These are phyloP conservation scores for Bovichtus diacanthus DNA, from an alignment of 2,797 vertebrate species.

Conservation along the genomic window DNA sequence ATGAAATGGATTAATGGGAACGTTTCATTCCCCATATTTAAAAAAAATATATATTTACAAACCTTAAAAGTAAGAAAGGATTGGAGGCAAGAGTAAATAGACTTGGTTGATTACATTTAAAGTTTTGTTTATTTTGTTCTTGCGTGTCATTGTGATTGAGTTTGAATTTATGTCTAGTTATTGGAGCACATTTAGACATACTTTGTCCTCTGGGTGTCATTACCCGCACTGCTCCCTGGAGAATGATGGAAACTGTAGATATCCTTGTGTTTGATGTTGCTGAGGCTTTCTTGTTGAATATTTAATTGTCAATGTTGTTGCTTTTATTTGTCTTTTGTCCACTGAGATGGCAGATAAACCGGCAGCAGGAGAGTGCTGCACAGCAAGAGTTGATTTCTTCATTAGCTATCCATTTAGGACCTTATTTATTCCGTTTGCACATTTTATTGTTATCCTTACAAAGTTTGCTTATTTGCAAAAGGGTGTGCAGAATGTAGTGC, in stretches of 20 bases:
- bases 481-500: neutral
- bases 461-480: slow-evolving; percentile 9
- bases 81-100: neutral
- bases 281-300: slow-evolving; percentile 44
- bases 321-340: slow-evolving; percentile 41
- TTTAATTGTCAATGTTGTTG: slow-evolving; percentile 36
- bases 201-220: slow-evolving; percentile 17
- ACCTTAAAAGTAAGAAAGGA: neutral
- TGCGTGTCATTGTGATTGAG: neutral
- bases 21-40: neutral
- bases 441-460: neutral
- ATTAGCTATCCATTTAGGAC: neutral
- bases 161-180: neutral
- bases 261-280: slow-evolving; percentile 18
- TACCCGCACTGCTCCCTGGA: slow-evolving; percentile 25
- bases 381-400: slow-evolving; percentile 24
- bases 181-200: slow-evolving; percentile 9
- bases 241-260: slow-evolving; percentile 11
- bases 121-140: neutral
- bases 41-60: neutral
- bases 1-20: neutral
- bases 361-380: slow-evolving; percentile 23
- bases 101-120: neutral
- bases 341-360: slow-evolving; percentile 37
- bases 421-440: slow-evolving; percentile 6